Evolutionary conservation across 1,140 invertebrate species (phyloP).

Genomic region (Ganaspis sp.): DNA sequence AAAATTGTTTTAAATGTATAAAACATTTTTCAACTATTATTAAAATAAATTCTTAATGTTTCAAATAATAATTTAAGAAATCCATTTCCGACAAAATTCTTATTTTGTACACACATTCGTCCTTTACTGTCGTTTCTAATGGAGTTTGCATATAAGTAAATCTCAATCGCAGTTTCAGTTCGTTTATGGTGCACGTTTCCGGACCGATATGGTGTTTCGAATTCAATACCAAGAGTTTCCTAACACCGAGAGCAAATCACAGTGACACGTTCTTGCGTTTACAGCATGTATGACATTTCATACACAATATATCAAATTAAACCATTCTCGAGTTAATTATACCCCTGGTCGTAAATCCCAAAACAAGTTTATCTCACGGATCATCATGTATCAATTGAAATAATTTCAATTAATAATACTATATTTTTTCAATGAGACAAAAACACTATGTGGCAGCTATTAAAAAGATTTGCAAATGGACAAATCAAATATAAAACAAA

Average conservation of each 20-base stretch:
- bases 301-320: conserved; percentile 2
- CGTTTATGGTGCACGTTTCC: conserved; percentile 4
- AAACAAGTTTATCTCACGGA: not conserved
- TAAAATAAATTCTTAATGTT: no score
- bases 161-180: not conserved
- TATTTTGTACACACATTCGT: not conserved
- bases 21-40: no score
- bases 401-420: no score
- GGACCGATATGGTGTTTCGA: not conserved
- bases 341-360: not conserved
- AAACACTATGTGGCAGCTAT: no score
- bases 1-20: no score
- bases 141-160: not conserved
- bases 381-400: not conserved
- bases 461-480: no score
- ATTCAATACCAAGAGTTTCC: not conserved
- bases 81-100: no score
- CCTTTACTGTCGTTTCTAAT: not conserved
- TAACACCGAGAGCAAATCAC: not conserved
- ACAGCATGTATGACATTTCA: not conserved
- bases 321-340: not conserved
- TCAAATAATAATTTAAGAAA: no score
- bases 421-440: no score
- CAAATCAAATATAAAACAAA: no score
- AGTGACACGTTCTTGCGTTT: not conserved